Evolutionary conservation across 2,797 vertebrate genomes (phyloP).

Genomic region (Neoniphon sammara): DNA sequence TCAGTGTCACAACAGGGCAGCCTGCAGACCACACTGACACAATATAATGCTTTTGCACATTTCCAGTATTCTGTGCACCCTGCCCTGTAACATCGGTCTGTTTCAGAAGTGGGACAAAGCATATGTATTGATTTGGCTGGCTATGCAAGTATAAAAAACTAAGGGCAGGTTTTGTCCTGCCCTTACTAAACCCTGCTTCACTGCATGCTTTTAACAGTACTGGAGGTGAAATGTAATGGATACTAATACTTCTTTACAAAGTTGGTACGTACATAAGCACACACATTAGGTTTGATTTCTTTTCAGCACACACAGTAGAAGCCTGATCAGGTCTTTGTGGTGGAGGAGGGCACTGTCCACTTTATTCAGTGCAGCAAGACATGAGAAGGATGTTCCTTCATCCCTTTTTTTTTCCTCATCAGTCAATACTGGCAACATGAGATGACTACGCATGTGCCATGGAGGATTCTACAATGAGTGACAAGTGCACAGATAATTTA

Average conservation of each 20-base stretch:
- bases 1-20: conserved; percentile 18
- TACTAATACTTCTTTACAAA: conserved; percentile 33
- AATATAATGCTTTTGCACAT: not conserved
- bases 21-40: not conserved
- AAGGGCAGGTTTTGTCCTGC: conserved; percentile 36
- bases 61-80: not conserved
- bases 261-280: conserved; percentile 27
- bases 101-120: not conserved
- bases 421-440: conserved; percentile 9
- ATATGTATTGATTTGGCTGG: conserved; percentile 34
- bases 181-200: conserved; percentile 50
- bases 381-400: not conserved
- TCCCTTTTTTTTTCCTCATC: not conserved
- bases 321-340: not conserved
- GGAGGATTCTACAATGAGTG: conserved; percentile 36
- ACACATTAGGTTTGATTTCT: not conserved
- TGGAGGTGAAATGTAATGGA: conserved; percentile 51
- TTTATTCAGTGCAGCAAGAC: conserved; percentile 33
- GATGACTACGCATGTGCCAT: conserved; percentile 5
- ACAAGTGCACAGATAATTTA: conserved; percentile 31
- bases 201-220: conserved; percentile 40
- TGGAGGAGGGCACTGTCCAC: conserved; percentile 10
- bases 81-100: conserved; percentile 6
- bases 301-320: not conserved
- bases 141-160: conserved; percentile 23